Percentiles rank a stretch among this genome's conserved stretches.
Conservation (phyloP, 64 coral and sea anemone species). For the Montipora efflorescens region DNA sequence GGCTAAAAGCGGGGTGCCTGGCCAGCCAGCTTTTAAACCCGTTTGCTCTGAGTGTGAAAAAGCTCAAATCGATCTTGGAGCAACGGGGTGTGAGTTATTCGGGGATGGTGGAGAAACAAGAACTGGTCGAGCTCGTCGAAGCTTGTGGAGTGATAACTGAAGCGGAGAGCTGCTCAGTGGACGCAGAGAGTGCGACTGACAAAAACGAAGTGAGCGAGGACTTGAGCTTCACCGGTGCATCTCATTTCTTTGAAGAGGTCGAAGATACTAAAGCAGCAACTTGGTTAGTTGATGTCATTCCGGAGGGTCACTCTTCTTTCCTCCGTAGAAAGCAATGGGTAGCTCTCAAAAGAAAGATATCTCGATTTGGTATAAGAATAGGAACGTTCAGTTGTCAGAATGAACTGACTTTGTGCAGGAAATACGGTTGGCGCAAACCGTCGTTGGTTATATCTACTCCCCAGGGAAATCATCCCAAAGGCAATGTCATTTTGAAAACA, state of each 20-base stretch:
- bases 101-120: slow-evolving; percentile 94
- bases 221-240: slow-evolving; percentile 78
- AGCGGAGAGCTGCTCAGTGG: slow-evolving; percentile 68
- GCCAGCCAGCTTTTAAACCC: slow-evolving; percentile 89
- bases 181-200: slow-evolving; percentile 13
- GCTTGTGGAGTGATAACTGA: slow-evolving; percentile 85
- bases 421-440: slow-evolving; percentile 79
- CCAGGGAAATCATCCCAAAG: slow-evolving; percentile 91
- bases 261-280: slow-evolving; percentile 98
- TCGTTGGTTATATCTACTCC: slow-evolving; percentile 87
- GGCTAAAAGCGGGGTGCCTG: slow-evolving; percentile 90
- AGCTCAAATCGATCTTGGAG: slow-evolving; percentile 92
- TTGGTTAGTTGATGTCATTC: slow-evolving; percentile 95
- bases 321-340: slow-evolving; percentile 82
- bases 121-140: slow-evolving; percentile 90
- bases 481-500: slow-evolving; percentile 92
- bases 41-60: slow-evolving; percentile 94
- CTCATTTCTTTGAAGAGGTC: slow-evolving; percentile 97
- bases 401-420: slow-evolving; percentile 84
- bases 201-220: slow-evolving; percentile 70
- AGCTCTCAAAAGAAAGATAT: slow-evolving; percentile 75
- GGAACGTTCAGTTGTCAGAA: slow-evolving; percentile 92
- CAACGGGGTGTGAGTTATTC: slow-evolving; percentile 95
- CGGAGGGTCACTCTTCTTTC: slow-evolving; percentile 48
- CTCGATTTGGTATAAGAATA: slow-evolving; percentile 91